A percentile compares a stretch with the other conserved stretches of the same genome.
Conservation (phyloP, 2,113 vertebrate species). For the Albula glossodonta region DNA sequence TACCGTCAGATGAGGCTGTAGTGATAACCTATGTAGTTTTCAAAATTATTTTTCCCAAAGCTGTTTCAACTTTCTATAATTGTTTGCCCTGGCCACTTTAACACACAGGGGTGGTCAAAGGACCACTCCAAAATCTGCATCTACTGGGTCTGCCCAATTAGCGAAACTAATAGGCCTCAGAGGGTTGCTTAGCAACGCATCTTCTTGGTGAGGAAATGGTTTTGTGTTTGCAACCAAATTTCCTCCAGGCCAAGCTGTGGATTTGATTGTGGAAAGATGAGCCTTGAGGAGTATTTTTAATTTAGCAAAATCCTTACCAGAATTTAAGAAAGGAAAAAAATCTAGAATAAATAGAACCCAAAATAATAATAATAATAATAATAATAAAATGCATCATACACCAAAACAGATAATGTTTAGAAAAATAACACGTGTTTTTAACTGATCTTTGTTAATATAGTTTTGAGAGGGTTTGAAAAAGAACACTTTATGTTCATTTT, state of each 20-base stretch:
- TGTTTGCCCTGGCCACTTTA: constrained; percentile 20
- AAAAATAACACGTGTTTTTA: too few relatives aligned
- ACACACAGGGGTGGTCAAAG: background rate
- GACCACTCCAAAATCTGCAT: constrained; percentile 20
- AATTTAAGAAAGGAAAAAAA: background rate
- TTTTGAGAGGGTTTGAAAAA: too few relatives aligned
- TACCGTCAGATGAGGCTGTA: background rate
- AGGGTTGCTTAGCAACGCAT: constrained; percentile 50
- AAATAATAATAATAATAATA: too few relatives aligned
- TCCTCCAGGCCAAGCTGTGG: background rate
- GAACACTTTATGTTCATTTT: too few relatives aligned
- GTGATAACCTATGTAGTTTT: background rate
- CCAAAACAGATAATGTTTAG: too few relatives aligned
- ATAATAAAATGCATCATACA: too few relatives aligned
- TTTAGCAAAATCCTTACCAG: background rate
- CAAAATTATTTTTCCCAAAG: background rate
- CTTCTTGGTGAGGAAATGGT: constrained; percentile 33
- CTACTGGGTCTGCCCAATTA: constrained; percentile 33
- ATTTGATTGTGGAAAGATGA: background rate
- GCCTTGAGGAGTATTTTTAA: background rate
- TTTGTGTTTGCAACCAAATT: constrained; percentile 29
- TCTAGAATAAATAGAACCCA: too few relatives aligned
- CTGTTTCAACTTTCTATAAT: background rate
- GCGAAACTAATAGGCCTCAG: constrained; percentile 32
- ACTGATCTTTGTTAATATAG: too few relatives aligned